Base-by-base conservation (phyloP, 1,140 invertebrate species). In the Diabrotica undecimpunctata region DNA sequence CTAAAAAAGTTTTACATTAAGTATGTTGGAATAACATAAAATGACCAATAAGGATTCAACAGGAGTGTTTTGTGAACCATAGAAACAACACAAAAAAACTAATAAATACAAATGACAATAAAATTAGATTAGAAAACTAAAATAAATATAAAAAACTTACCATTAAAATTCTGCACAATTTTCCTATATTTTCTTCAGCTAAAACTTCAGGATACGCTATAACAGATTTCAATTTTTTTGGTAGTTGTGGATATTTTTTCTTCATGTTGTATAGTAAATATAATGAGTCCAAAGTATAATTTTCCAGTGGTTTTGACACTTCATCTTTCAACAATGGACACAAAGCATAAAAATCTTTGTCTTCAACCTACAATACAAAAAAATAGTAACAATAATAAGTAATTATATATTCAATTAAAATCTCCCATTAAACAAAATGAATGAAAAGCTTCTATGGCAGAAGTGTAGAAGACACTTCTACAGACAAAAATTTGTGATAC, bases 281-380 rank as follows among this genome's bases (percentile, higher is more conserved):
- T 9, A 86, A 73, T 39, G 79, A 79, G 66, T 85, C 83, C 55
- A 85, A 69, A 51, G 66, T 79, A 14, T 83, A 81, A 52, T 84
- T 81, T 25, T 69, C 59, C 79, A 81, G 83, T 14, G 83, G 80
- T 67, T 86, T 86, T 39, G 82, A 81, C 60, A 88, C 77, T 72
- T 87, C 82, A 67, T 79, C 74, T 74, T 86, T 81, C 51, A 90
- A 72, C 57, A 84, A 66, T 46, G 84, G 79, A 84, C 87, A 88
- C 5, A 79, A 75, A 54, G 74, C 66, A 61, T 79, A 77, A 71
- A 88, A 85, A 62, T 82, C 77, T 46, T 85, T 77, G 72, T 80
- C 73, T 54, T 80, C 78, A 59, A 79, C 74, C 74, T 86, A 81
- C 59, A 72, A 80, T 74, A 14, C 14, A 62, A 55, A 53, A 61